Evolutionary conservation across 2,888 invertebrate species (phyloP).

Genomic region (Limnephilus auricula): DNA sequence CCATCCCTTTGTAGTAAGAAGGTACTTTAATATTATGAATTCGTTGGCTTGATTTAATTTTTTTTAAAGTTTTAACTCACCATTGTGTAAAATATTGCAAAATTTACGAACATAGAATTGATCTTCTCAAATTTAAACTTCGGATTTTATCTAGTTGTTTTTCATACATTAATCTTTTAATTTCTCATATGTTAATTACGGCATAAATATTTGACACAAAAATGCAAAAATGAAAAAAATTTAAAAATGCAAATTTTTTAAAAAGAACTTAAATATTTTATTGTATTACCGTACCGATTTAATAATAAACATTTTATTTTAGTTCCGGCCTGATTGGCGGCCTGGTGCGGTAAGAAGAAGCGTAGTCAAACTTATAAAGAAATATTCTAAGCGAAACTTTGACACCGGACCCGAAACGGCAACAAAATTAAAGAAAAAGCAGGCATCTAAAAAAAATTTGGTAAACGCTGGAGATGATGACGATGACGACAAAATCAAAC

Average conservation of each 20-base stretch:
- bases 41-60: too few relatives aligned
- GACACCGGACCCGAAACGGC: not conserved
- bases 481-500: conserved; percentile 36
- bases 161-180: not conserved
- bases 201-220: not conserved
- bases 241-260: too few relatives aligned
- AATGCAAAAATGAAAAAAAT: too few relatives aligned
- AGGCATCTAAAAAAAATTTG: not conserved
- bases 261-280: too few relatives aligned
- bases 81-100: too few relatives aligned
- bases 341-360: conserved; percentile 50
- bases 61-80: too few relatives aligned
- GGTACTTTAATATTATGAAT: too few relatives aligned
- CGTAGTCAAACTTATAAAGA: conserved; percentile 35
- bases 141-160: too few relatives aligned
- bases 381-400: not conserved
- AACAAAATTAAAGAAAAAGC: conserved; percentile 35
- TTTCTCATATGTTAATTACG: not conserved
- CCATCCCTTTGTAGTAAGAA: too few relatives aligned
- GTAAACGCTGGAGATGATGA: not conserved
- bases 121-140: too few relatives aligned
- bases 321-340: conserved; percentile 47
- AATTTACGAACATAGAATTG: too few relatives aligned
- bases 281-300: not conserved
- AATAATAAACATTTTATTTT: not conserved